phyloP scores from a whole-genome alignment of 2,888 invertebrate species.

The Dicyrtoma fusca region DNA sequence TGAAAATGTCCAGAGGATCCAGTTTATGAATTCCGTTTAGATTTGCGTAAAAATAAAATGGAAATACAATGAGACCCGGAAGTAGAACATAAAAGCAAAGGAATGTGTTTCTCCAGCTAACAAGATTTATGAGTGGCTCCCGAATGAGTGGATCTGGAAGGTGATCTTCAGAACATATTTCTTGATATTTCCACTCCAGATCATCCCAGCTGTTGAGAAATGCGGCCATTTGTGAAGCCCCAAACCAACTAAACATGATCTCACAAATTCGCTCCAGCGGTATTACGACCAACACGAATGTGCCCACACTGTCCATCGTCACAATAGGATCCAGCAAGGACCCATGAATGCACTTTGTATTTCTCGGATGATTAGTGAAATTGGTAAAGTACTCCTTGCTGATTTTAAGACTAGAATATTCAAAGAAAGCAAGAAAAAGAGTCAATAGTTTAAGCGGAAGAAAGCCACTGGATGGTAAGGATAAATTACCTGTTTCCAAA shows the following conservation, averaged over 20 bases:
- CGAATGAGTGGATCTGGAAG: neutral
- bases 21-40: neutral
- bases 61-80: neutral
- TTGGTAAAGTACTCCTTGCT: conserved; percentile 13
- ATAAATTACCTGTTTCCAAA: neutral
- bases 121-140: neutral
- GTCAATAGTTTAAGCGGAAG: neutral
- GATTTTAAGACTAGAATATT: neutral
- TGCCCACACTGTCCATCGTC: conserved; percentile 1
- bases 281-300: neutral
- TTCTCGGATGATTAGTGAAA: neutral
- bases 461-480: too few species aligned
- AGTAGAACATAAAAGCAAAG: neutral
- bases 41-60: conserved; percentile 14
- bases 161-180: neutral
- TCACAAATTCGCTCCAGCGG: neutral
- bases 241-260: neutral
- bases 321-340: neutral
- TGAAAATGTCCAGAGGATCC: neutral
- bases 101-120: conserved; percentile 10
- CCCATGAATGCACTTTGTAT: neutral
- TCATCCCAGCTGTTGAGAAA: conserved; percentile 16
- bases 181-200: neutral
- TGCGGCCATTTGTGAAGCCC: neutral
- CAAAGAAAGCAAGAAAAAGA: too few species aligned